A percentile compares a stretch with the other conserved stretches of the same genome.
phyloP scores from a whole-genome alignment of 2,113 vertebrate genomes.

The Colaptes auratus region DNA sequence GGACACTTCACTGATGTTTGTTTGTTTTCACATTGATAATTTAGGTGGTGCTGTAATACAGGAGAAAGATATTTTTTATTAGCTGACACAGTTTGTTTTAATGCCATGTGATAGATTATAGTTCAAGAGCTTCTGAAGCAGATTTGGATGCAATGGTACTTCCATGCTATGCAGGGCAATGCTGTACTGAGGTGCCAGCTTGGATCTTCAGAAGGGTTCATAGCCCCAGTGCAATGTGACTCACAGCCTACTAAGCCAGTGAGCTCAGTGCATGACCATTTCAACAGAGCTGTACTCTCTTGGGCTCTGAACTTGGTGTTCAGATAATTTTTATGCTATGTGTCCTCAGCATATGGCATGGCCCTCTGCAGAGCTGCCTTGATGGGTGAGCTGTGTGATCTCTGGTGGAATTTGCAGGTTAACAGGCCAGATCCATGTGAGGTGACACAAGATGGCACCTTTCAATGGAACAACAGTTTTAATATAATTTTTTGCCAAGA shows the following conservation, averaged over 20 bases:
- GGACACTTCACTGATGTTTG: neutral
- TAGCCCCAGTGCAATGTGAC: neutral
- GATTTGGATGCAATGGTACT: neutral
- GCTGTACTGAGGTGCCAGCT: neutral
- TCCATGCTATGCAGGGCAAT: neutral
- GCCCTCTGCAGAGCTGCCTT: neutral
- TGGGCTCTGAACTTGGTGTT: neutral
- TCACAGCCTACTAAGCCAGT: neutral
- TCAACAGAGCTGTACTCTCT: neutral
- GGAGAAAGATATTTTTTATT: neutral
- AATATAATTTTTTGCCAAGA: neutral
- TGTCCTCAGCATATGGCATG: neutral
- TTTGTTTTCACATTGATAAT: neutral
- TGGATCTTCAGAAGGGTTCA: neutral
- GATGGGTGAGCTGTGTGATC: neutral
- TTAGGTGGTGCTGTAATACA: neutral
- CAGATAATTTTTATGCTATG: neutral
- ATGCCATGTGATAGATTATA: neutral
- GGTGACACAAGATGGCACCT: neutral
- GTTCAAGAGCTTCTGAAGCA: neutral
- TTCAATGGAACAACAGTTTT: neutral
- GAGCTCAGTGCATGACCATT: neutral
- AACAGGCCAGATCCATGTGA: neutral
- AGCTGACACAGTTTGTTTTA: neutral
- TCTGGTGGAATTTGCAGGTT: neutral